These are phyloP conservation scores for Callopanchax toddi DNA, from an alignment of 2,113 vertebrate genomes.

Conservation along the genomic window DNA sequence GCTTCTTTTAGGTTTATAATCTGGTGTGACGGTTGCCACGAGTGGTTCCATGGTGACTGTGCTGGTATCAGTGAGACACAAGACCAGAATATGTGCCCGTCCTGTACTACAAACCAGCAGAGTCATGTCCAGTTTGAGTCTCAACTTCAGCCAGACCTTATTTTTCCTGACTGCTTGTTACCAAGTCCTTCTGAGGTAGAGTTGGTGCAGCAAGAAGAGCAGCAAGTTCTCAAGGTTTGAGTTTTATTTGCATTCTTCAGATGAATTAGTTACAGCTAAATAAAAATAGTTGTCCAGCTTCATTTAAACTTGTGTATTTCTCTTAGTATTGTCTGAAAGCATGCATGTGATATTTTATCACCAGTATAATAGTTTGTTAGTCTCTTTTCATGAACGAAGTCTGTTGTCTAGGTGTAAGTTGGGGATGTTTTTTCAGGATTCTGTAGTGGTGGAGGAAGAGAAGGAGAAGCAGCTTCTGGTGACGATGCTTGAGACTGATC, in stretches of 20 bases:
- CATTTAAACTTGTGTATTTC: background rate
- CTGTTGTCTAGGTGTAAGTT: slow-evolving; percentile 37
- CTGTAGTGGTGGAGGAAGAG: slow-evolving; percentile 29
- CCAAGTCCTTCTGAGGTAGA: slow-evolving; percentile 76
- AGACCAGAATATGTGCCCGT: slow-evolving; percentile 84
- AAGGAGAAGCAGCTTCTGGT: slow-evolving; percentile 9
- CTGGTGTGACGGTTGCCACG: slow-evolving; percentile 91
- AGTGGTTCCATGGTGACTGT: slow-evolving; percentile 94
- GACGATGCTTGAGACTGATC: slow-evolving; percentile 4
- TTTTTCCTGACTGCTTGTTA: slow-evolving; percentile 66
- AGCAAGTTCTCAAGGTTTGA: slow-evolving; percentile 84
- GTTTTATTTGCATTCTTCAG: slow-evolving; percentile 32
- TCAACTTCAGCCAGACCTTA: slow-evolving; percentile 51
- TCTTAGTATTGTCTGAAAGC: background rate
- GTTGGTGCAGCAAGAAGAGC: slow-evolving; percentile 83
- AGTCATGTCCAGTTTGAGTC: slow-evolving; percentile 64
- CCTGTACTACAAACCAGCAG: slow-evolving; percentile 83
- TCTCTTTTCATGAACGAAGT: slow-evolving; percentile 17
- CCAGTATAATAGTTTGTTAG: slow-evolving; percentile 3
- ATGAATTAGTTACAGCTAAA: background rate
- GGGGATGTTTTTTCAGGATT: slow-evolving; percentile 71
- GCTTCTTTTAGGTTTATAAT: slow-evolving; percentile 91
- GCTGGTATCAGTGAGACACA: slow-evolving; percentile 88
- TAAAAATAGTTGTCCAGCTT: background rate
- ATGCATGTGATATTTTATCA: background rate